Evolutionary conservation across 2,113 vertebrate genomes (phyloP).

Genomic region (Thermophis baileyi): DNA sequence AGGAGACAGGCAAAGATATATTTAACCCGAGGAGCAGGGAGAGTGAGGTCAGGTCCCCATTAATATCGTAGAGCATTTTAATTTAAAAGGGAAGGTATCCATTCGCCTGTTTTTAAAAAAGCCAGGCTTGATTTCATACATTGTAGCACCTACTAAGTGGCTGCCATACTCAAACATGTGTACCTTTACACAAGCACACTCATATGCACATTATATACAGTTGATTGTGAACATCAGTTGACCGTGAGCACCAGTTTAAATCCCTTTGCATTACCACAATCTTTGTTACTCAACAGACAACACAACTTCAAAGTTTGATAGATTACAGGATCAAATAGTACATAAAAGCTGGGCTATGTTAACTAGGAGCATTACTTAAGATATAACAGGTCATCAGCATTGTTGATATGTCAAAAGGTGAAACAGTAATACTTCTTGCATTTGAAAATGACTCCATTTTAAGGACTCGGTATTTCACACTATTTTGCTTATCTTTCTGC

Average conservation of each 20-base stretch:
- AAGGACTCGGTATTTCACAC: slow-evolving; percentile 71
- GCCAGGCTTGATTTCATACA: slow-evolving; percentile 44
- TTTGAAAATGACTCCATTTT: slow-evolving; percentile 62
- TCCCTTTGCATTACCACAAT: slow-evolving; percentile 57
- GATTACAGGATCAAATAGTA: slow-evolving; percentile 68
- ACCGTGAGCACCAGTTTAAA: slow-evolving; percentile 66
- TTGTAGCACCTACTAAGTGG: slow-evolving; percentile 55
- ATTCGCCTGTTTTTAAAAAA: slow-evolving; percentile 50
- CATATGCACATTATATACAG: slow-evolving; percentile 58
- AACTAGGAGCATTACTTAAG: slow-evolving; percentile 60
- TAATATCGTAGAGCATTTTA: slow-evolving; percentile 34
- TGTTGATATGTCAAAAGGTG: slow-evolving; percentile 67
- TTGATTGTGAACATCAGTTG: slow-evolving; percentile 66
- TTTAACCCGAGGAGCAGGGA: slow-evolving; percentile 19
- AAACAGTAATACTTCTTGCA: slow-evolving; percentile 62
- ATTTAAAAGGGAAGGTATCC: slow-evolving; percentile 47
- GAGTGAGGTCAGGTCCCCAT: slow-evolving; percentile 10
- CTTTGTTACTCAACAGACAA: slow-evolving; percentile 64
- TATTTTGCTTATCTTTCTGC: slow-evolving; percentile 66
- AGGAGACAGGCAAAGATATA: slow-evolving; percentile 1
- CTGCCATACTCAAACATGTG: slow-evolving; percentile 7
- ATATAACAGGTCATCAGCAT: slow-evolving; percentile 51
- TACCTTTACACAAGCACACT: slow-evolving; percentile 1
- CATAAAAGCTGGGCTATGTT: slow-evolving; percentile 57
- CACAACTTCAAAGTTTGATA: slow-evolving; percentile 61